Evolutionary conservation across 2,888 invertebrate genomes (phyloP).

Genomic region (Dromius quadrimaculatus): DNA sequence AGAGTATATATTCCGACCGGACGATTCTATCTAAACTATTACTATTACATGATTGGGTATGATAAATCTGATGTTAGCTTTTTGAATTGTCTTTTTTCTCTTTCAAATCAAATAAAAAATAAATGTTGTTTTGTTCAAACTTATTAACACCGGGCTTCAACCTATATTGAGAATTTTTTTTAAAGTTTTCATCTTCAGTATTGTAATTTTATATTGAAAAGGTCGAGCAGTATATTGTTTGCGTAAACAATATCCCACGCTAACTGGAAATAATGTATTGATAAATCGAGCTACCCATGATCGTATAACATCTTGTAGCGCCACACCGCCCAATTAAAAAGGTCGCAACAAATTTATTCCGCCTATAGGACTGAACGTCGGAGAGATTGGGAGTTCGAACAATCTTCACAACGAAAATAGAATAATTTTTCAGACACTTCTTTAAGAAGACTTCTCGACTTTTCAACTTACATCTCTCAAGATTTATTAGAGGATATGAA

Average conservation of each 20-base stretch:
- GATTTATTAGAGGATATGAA: slow-evolving; percentile 27
- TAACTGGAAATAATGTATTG: slow-evolving; percentile 23
- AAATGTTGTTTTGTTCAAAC: no score
- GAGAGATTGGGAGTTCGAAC: background rate
- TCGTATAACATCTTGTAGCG: slow-evolving; percentile 18
- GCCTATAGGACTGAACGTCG: slow-evolving; percentile 1
- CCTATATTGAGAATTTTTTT: no score
- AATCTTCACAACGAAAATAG: background rate
- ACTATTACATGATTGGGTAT: no score
- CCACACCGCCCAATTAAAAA: slow-evolving; percentile 31
- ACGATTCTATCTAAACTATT: no score
- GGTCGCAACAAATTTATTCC: slow-evolving; percentile 17
- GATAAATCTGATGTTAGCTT: no score
- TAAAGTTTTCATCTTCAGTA: no score
- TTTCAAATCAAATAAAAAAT: no score
- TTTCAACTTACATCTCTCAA: background rate
- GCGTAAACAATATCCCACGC: slow-evolving; percentile 29
- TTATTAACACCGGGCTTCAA: no score
- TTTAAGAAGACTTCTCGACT: slow-evolving; percentile 1
- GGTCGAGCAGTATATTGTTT: no score
- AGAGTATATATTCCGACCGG: no score
- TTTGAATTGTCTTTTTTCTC: no score
- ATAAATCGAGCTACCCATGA: slow-evolving; percentile 11
- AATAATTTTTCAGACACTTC: background rate
- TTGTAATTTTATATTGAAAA: no score